phyloP scores from a whole-genome alignment of 1,140 invertebrate species.

The Drosophila leontia region DNA sequence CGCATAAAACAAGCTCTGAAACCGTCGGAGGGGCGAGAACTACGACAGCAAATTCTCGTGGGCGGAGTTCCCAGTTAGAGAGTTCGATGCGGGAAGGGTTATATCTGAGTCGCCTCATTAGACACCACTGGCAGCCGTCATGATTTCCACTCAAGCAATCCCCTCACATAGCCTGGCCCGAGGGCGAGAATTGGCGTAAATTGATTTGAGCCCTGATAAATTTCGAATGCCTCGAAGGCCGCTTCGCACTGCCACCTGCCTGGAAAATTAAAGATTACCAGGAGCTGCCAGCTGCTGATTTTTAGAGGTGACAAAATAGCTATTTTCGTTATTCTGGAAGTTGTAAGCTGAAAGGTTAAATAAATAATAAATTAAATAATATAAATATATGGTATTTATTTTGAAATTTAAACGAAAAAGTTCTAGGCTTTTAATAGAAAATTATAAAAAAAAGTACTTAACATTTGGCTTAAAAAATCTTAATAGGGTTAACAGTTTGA shows the following conservation, averaged over 20 bases:
- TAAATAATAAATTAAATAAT: neutral
- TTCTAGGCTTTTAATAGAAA: no score
- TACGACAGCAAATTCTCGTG: slow-evolving; percentile 32
- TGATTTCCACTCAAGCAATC: slow-evolving; percentile 50
- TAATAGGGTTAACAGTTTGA: no score
- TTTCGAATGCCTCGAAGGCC: slow-evolving; percentile 40
- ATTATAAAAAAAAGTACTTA: no score
- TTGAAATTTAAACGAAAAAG: no score
- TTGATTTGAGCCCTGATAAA: slow-evolving; percentile 72
- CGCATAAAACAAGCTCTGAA: slow-evolving; percentile 72
- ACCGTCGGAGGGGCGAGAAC: slow-evolving; percentile 26
- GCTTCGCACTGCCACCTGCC: slow-evolving; percentile 43
- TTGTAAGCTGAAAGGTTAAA: neutral
- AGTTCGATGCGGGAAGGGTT: slow-evolving; percentile 40
- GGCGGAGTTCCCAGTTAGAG: neutral
- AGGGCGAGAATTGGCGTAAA: slow-evolving; percentile 64
- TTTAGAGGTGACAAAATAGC: slow-evolving; percentile 2
- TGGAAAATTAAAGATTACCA: slow-evolving; percentile 66
- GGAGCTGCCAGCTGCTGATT: neutral
- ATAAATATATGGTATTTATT: neutral
- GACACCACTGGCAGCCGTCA: slow-evolving; percentile 37
- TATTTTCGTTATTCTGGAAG: neutral
- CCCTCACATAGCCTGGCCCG: slow-evolving; percentile 37
- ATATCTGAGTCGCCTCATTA: slow-evolving; percentile 60
- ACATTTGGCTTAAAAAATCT: no score